A percentile compares a stretch with the other conserved stretches of the same genome.
These are phyloP conservation scores for Serripes groenlandicus DNA, from an alignment of 2,888 invertebrate species.

Conservation along the genomic window DNA sequence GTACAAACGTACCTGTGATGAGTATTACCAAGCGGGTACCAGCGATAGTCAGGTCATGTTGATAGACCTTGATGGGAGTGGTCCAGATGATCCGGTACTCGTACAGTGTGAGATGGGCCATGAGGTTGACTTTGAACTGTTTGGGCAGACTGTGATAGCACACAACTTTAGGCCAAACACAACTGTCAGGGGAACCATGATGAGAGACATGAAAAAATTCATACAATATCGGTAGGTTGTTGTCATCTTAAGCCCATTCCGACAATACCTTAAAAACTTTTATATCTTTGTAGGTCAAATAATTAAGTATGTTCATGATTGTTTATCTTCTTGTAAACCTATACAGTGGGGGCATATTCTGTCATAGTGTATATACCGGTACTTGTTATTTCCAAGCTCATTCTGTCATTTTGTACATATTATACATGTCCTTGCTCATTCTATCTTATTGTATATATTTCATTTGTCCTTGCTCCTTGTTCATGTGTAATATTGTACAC, in stretches of 20 bases:
- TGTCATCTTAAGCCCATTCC: background rate
- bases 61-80: constrained; percentile 97
- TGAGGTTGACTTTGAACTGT: constrained; percentile 62
- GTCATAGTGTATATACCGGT: no score
- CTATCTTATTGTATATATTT: no score
- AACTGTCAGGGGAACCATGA: constrained; percentile 70
- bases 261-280: no score
- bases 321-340: no score
- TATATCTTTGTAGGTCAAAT: no score
- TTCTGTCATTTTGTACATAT: no score
- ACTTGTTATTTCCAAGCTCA: no score
- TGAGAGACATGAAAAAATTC: constrained; percentile 82
- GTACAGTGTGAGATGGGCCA: constrained; percentile 95
- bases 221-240: constrained; percentile 76
- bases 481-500: no score
- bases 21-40: constrained; percentile 94
- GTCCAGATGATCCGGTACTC: constrained; percentile 95
- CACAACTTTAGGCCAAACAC: constrained; percentile 79
- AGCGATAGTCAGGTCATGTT: constrained; percentile 96
- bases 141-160: constrained; percentile 77
- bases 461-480: no score
- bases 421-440: no score
- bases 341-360: no score
- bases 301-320: no score
- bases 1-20: constrained; percentile 96